Conservation (phyloP, 2,113 vertebrate species). For the Dolichallabes microphthalmus region DNA sequence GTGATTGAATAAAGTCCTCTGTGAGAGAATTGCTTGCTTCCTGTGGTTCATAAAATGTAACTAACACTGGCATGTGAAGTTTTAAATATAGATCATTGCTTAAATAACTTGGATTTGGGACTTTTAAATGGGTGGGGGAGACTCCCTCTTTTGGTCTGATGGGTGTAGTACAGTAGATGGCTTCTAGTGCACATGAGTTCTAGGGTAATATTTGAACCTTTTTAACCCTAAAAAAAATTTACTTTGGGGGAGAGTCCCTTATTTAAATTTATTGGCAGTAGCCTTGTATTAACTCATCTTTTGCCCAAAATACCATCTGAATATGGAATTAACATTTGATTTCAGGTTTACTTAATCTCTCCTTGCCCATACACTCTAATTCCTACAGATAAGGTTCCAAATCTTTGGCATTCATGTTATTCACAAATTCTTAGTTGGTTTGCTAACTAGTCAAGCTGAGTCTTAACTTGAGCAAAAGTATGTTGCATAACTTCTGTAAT, state of each 20-base stretch:
- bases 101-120: too few species aligned
- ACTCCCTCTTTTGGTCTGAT: not conserved
- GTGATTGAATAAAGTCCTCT: conserved; percentile 72
- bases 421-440: not conserved
- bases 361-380: not conserved
- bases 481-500: not conserved
- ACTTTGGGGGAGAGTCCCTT: too few species aligned
- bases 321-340: too few species aligned
- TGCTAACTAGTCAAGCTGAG: not conserved
- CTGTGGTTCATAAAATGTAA: not conserved
- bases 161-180: not conserved
- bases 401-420: not conserved
- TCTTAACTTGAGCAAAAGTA: not conserved
- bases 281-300: too few species aligned
- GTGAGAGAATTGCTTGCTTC: conserved; percentile 64
- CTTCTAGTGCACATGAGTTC: not conserved
- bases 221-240: too few species aligned
- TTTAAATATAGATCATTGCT: too few species aligned
- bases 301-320: too few species aligned
- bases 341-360: too few species aligned
- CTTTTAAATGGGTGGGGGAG: not conserved
- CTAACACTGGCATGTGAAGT: not conserved
- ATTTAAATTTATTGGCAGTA: too few species aligned
- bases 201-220: not conserved
- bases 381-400: not conserved